These are phyloP conservation scores for Heterotilapia buettikoferi DNA, from an alignment of 2,113 vertebrate species.

Conservation along the genomic window DNA sequence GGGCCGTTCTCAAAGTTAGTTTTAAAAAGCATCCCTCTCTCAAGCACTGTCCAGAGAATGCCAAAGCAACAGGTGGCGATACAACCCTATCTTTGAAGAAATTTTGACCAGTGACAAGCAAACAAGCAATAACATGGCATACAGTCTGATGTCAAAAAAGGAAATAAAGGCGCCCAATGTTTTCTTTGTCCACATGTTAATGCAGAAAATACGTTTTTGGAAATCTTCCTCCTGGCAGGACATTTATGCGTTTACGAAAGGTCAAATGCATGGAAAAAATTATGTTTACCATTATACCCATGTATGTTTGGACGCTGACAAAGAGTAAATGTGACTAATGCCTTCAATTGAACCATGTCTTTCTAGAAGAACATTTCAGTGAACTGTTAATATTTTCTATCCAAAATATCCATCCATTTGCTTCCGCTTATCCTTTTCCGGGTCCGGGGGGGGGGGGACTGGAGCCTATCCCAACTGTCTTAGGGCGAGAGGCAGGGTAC, in stretches of 20 bases:
- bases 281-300: background rate
- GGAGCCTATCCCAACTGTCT: background rate
- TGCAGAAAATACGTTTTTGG: background rate
- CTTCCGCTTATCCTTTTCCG: background rate
- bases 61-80: background rate
- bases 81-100: background rate
- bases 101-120: background rate
- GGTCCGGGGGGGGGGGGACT: rapidly evolving
- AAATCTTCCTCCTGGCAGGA: background rate
- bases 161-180: background rate
- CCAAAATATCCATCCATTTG: background rate
- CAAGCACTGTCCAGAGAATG: background rate
- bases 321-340: background rate
- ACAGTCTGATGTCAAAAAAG: background rate
- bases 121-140: background rate
- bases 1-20: background rate
- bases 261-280: background rate
- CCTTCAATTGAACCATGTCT: background rate
- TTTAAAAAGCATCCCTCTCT: background rate
- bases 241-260: background rate
- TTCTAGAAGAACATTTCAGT: background rate
- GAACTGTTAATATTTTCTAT: background rate
- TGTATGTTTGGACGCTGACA: background rate
- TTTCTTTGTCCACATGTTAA: background rate
- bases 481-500: background rate